Evolutionary conservation across 2,797 vertebrate genomes (phyloP), one percentile per base, ranked within the genome.

Genomic region (Steatocranus sp.): DNA sequence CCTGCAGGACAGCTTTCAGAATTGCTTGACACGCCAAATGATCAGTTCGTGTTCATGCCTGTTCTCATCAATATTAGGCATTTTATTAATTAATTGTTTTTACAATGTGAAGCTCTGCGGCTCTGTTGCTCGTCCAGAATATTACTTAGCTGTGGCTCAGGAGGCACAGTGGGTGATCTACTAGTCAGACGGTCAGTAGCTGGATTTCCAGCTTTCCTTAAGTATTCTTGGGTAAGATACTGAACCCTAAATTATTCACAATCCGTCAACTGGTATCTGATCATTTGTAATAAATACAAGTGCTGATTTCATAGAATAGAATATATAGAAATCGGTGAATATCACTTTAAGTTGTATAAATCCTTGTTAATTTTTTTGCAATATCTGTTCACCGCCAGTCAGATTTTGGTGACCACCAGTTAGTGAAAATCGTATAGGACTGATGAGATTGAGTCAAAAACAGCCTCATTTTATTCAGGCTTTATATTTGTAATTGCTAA

Each of bases 371-470:
- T 20, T 63, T 15, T 8, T 12, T 11, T 14, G 8, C 0, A 66
- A 38, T 66, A 41, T 1, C 1, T 66, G 61, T 66, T 41, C 0
- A 0, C 7, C 0, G 3, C 8, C 63, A 68, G 20, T 41, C 5
- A 15, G 36, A 15, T 23, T 66, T 66, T 23, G 20, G 36, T 66
- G n/a, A 66, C 12, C 2, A 41, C 61, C 34, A 66, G 5, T 9
- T 25, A 6, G 8, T 68, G 36, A 0, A 25, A 66, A 68, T 41
- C 8, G 2, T 25, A 41, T 1, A 68, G 12, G 36, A 25, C 12
- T 41, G 12, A 66, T 36, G 11, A 63, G 5, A 63, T 36, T 23
- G n/a, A 38, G 10, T 63, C 6, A 20, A 36, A 63, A 63, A 20
- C 61, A 23, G n/a, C 34, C 7, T 66, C 0, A 0, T 43, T 43